Evolutionary conservation across 1,140 invertebrate genomes (phyloP).

Genomic region (Tetramorium simillimum): DNA sequence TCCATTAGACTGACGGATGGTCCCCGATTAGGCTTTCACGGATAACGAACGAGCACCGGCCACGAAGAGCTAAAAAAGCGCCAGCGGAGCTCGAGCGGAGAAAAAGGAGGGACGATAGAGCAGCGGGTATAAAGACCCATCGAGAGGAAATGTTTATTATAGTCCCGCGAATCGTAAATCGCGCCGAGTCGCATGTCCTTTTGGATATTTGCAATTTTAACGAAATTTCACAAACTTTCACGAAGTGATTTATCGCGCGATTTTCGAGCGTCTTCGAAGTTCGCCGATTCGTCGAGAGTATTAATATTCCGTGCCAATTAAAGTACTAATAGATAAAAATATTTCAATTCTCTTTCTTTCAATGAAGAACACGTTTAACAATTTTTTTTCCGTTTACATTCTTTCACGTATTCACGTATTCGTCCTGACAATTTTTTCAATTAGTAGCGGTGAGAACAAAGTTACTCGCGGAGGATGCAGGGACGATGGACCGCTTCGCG

Average conservation of each 20-base stretch:
- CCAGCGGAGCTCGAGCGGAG: constrained; percentile 23
- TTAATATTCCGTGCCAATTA: neutral
- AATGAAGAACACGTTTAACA: neutral
- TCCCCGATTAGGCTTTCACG: constrained; percentile 65
- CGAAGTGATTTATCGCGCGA: neutral
- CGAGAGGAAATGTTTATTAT: constrained; percentile 51
- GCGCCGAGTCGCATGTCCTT: neutral
- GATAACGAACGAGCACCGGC: constrained; percentile 64
- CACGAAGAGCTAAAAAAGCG: constrained; percentile 57
- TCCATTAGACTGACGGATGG: constrained; percentile 75
- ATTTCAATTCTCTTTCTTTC: neutral
- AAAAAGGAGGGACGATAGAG: constrained; percentile 53
- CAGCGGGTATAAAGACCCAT: constrained; percentile 42
- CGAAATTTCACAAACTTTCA: neutral
- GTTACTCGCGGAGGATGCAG: neutral
- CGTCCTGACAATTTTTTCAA: neutral
- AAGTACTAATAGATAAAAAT: neutral
- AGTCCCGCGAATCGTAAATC: constrained; percentile 43
- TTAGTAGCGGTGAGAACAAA: constrained; percentile 56
- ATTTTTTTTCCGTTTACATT: neutral
- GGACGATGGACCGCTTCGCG: neutral
- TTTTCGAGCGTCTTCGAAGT: neutral
- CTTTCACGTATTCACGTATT: neutral
- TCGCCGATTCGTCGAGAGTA: neutral
- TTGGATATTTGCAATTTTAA: neutral